Evolutionary conservation across 2,888 invertebrate genomes (phyloP), one percentile per base, ranked within the genome.

Genomic region (Cataglyphis rosenhaueri): DNA sequence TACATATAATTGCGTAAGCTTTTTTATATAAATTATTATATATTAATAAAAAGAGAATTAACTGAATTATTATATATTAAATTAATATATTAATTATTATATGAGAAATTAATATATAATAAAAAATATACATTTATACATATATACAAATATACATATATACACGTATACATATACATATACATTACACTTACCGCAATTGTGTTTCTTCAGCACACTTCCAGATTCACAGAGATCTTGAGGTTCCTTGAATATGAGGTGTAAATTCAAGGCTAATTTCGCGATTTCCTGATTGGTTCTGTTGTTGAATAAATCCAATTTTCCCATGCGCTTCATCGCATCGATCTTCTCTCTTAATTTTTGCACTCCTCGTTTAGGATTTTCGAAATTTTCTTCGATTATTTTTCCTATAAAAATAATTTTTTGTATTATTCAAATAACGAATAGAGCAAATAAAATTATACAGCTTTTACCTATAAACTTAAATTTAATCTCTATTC

Each of bases 201-300:
- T 93, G 62, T 95, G 94, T 88, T 95, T 95, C 81, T 95, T 95
- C 18, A 95, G 92, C 3, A 96, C 94, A 86, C 95, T 96, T 25
- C 96, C 96, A 25, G 91, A 87, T 8, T 95, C 95, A 89, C 96
- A 96, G 18, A 93, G 81, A 44, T 91, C 89, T 8, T 87, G 84
- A 15, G 91, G 84, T 21, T 92, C 88, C 35, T 89, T 88, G 48
- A 93, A 92, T n/a, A 92, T 70, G 0, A 91, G 84, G n/a, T 91
- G 91, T 8, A 93, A 82, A 85, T 93, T 92, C 18, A 93, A 66
- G 0, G 91, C 91, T 12, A 93, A 84, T 62, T 90, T 92, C 4
- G 88, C 91, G 0, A 93, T 89, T 70, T 93, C 92, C 52, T 87
- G 87, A 61, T 92, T 92, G 0, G 93, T 93, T 48, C 83, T 90